Conservation (phyloP, 2,113 vertebrate species). For the Coptodon rendalli region DNA sequence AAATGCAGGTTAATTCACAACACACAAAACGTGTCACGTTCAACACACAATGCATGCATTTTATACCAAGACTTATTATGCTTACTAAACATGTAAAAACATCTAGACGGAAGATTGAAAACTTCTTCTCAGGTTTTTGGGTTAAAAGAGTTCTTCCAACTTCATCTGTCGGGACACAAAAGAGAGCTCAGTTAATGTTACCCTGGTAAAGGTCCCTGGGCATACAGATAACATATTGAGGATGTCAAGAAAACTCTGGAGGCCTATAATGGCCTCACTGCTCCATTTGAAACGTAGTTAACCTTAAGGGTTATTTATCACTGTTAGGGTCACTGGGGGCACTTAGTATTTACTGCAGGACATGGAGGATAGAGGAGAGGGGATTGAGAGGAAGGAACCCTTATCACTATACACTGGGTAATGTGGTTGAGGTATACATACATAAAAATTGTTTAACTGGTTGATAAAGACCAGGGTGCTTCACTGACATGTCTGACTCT, state of each 20-base stretch:
- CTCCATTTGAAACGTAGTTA: slow-evolving; percentile 75
- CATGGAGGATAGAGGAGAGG: slow-evolving; percentile 40
- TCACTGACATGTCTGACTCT: background rate
- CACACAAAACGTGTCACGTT: background rate
- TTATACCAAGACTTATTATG: background rate
- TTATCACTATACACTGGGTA: slow-evolving; percentile 11
- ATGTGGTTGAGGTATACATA: background rate
- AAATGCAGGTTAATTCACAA: background rate
- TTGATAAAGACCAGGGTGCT: slow-evolving; percentile 2
- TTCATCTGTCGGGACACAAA: slow-evolving; percentile 22
- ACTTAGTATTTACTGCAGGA: slow-evolving; percentile 70
- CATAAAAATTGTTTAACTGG: slow-evolving; percentile 14
- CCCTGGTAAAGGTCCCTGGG: slow-evolving; percentile 32
- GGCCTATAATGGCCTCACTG: slow-evolving; percentile 65
- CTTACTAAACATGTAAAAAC: background rate
- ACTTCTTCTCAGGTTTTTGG: background rate
- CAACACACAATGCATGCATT: background rate
- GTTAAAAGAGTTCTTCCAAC: background rate
- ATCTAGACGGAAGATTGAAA: background rate
- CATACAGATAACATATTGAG: slow-evolving; percentile 67
- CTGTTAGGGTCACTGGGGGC: slow-evolving; percentile 59
- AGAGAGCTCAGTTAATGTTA: slow-evolving; percentile 23
- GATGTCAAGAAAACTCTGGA: slow-evolving; percentile 69
- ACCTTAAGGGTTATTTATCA: slow-evolving; percentile 74
- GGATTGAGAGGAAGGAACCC: slow-evolving; percentile 31